These are phyloP conservation scores for Perithous albicinctus DNA, from an alignment of 2,888 invertebrate species.

Conservation along the genomic window DNA sequence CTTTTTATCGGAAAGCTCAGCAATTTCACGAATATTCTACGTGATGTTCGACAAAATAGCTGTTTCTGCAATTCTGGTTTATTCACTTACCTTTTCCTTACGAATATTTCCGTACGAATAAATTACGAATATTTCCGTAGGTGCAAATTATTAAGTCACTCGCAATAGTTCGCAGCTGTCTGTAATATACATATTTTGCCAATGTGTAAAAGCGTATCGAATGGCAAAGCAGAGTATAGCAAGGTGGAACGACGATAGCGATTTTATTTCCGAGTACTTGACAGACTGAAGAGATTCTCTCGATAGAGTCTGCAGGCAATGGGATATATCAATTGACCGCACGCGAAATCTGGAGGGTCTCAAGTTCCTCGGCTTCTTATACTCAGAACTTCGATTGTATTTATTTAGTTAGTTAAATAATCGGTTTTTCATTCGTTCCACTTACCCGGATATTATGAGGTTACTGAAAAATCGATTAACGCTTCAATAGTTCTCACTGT, in stretches of 20 bases:
- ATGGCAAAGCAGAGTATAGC: background rate
- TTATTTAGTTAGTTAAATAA: background rate
- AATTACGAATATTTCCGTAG: conserved; percentile 1
- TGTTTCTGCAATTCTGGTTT: background rate
- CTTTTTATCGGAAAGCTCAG: background rate
- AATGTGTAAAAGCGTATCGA: background rate
- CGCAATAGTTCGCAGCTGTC: no score
- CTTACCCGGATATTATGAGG: no score
- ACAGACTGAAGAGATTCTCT: background rate
- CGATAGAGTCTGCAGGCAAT: background rate
- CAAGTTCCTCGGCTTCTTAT: background rate
- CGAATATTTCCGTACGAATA: no score
- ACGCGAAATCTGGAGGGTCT: background rate
- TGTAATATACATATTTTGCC: background rate
- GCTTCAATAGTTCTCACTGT: background rate
- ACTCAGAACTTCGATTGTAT: background rate
- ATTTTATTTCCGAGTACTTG: background rate
- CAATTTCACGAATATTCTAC: background rate
- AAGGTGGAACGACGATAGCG: background rate
- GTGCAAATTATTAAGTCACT: no score
- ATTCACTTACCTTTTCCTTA: background rate
- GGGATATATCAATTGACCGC: background rate
- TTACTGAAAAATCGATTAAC: background rate
- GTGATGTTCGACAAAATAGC: background rate
- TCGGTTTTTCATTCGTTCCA: background rate